Percentiles rank a stretch among this genome's conserved stretches.
These are phyloP conservation scores for Cerastis leucographa DNA, from an alignment of 2,888 invertebrate genomes.

Conservation along the genomic window DNA sequence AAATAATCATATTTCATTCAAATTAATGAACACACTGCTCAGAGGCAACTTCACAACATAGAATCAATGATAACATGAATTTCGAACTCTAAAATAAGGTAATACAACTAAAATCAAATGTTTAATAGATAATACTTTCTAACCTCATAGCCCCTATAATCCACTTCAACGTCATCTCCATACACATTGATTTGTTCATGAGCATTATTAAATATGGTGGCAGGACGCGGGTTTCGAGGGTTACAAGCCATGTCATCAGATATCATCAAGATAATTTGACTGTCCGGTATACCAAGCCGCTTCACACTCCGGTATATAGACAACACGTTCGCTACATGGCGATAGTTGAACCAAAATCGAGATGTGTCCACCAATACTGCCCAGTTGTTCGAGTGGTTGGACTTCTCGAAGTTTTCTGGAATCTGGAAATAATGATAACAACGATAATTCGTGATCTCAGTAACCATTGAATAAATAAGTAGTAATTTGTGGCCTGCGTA, in stretches of 20 bases:
- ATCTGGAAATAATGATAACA: conserved; percentile 76
- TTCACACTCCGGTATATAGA: conserved; percentile 99
- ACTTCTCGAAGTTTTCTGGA: conserved; percentile 90
- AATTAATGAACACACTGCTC: neutral
- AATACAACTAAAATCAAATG: neutral
- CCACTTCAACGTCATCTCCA: conserved; percentile 99
- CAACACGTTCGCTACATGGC: conserved; percentile 99
- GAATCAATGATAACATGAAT: neutral
- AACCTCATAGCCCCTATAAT: conserved; percentile 98
- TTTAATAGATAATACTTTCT: conserved; percentile 38
- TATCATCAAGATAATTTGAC: conserved; percentile 99
- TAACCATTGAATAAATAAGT: neutral
- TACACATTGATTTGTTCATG: conserved; percentile 99
- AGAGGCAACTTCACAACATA: neutral
- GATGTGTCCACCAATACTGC: conserved; percentile 99
- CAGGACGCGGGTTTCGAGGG: conserved; percentile 98
- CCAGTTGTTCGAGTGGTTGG: conserved; percentile 99
- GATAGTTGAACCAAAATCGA: conserved; percentile 99
- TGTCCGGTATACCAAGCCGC: conserved; percentile 99
- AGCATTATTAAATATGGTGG: conserved; percentile 99
- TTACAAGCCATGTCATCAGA: conserved; percentile 99
- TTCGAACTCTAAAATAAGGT: neutral
- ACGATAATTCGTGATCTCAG: conserved; percentile 10
- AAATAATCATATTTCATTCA: neutral
- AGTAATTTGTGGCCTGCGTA: conserved; percentile 5